Evolutionary conservation across 2,797 vertebrate genomes (phyloP), one percentile per base, ranked within the genome.

Genomic region (Sebastes elongatus): DNA sequence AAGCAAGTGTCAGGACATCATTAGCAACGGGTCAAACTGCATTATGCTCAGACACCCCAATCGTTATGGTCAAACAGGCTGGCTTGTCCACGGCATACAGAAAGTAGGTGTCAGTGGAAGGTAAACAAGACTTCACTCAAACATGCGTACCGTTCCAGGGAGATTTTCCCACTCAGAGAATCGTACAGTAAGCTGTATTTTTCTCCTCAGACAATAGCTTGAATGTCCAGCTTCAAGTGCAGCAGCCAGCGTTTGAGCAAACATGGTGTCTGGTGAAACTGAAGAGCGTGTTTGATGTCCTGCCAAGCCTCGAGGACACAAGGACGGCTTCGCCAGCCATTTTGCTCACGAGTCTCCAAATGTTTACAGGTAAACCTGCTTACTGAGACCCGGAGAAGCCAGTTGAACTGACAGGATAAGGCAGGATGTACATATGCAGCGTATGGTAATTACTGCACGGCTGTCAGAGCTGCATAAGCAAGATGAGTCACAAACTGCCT

Each of bases 21-120:
- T 95, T 95, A 95, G 90, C 89, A 71, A 80, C 56, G 79, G 94
- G 93, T 94, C 94, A 95, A 94, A 93, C 87, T 83, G 81, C 85
- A 93, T 95, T 94, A 94, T 67, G 86, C 87, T 93, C 92, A 91
- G 83, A 88, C 82, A 63, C 76, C 79, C 72, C 61, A 2, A 80
- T 92, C 56, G 42, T 89, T 88, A 87, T 4, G 84, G 87, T 53
- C 81, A 79, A 82, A 73, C 69, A 49, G 73, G 59, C 82, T 16
- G 69, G 72, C 68, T 67, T 38, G 72, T 81, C 55, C 60, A 20
- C 28, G 4, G 70, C 77, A 16, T 61, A 53, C 32, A 49, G 66
- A 72, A 72, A 78, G 61, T 22, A 42, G 73, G 78, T 60, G 80
- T 88, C 89, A 84, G 66, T 10, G 56, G 73, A 86, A 82, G 65